Conservation (phyloP, 2,797 vertebrate species). For the Chaetodon trifasciatus region DNA sequence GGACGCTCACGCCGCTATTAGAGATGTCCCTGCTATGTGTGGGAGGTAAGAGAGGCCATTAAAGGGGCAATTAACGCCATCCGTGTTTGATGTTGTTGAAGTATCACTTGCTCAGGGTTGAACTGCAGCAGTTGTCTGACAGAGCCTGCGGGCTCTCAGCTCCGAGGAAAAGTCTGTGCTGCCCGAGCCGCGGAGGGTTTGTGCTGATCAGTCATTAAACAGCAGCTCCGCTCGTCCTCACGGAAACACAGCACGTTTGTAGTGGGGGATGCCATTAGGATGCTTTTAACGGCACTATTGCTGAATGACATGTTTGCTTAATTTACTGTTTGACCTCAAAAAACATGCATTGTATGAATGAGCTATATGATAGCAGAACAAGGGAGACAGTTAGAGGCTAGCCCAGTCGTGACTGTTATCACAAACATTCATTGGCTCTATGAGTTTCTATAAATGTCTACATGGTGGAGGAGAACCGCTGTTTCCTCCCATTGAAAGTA, state of each 20-base stretch:
- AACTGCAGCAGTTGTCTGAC: constrained; percentile 53
- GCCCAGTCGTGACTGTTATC: constrained; percentile 41
- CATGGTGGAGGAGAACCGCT: constrained; percentile 27
- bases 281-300: constrained; percentile 24
- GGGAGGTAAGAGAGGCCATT: constrained; percentile 85
- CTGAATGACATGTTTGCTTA: constrained; percentile 20
- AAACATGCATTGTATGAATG: neutral
- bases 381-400: neutral
- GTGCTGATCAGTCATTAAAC: constrained; percentile 71
- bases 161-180: constrained; percentile 61
- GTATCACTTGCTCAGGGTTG: constrained; percentile 30
- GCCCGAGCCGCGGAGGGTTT: constrained; percentile 47
- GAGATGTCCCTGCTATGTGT: constrained; percentile 94
- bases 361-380: constrained; percentile 5
- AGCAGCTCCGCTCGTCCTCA: constrained; percentile 5
- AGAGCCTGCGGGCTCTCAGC: constrained; percentile 59
- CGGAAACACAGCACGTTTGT: constrained; percentile 16
- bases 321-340: constrained; percentile 26
- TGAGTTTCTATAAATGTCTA: constrained; percentile 47
- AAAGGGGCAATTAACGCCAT: neutral
- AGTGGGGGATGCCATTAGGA: neutral
- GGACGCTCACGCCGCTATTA: constrained; percentile 74
- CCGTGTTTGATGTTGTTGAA: constrained; percentile 7
- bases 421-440: constrained; percentile 9
- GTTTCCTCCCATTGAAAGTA: constrained; percentile 22